Base-by-base conservation (phyloP, 2,797 vertebrate species). In the Melanotaenia maccullochi region DNA sequence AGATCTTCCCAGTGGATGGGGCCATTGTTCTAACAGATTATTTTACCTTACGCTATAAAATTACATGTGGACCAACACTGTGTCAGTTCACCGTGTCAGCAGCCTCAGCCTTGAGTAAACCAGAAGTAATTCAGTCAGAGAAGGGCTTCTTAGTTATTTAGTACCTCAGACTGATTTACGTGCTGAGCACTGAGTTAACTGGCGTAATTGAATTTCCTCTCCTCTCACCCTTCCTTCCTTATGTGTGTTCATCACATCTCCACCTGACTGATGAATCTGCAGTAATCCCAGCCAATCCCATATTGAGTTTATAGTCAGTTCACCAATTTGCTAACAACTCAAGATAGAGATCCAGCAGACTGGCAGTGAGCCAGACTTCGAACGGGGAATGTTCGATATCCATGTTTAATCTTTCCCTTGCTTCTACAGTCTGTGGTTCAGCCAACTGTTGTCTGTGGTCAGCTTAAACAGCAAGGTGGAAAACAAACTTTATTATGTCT, bases 81-180 rank as follows among this genome's bases (percentile, higher is more conserved):
- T 68, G 66, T 54, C 2, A 32, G 4, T 6, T 65, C 6, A 55
- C 24, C 24, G 33, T 56, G 36, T 81, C 77, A 49, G 65, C 67
- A 80, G 13, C 57, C 56, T 59, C 60, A 72, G 59, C 30, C 54
- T 51, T 55, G 38, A 82, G 56, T 51, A 22, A 71, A 70, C 40
- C 42, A 32, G 49, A 47, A 20, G 42, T 82, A 75, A 74, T 66
- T 84, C 65, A 76, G 28, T 18, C 28, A 24, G 68, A 70, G 40
- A 73, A 57, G 60, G 20, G 13, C 52, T 13, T 38, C n/a, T 36
- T 59, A 55, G 68, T 84, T 78, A 84, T 87, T 87, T 79, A 81
- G 59, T 35, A 22, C 57, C 61, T 74, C 22, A 36, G 60, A 57
- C 55, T 68, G 69, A 85, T 81, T 66, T 60, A 89, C 68, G 30